Conservation (phyloP, 2,797 vertebrate species). For the Coendou prehensilis region DNA sequence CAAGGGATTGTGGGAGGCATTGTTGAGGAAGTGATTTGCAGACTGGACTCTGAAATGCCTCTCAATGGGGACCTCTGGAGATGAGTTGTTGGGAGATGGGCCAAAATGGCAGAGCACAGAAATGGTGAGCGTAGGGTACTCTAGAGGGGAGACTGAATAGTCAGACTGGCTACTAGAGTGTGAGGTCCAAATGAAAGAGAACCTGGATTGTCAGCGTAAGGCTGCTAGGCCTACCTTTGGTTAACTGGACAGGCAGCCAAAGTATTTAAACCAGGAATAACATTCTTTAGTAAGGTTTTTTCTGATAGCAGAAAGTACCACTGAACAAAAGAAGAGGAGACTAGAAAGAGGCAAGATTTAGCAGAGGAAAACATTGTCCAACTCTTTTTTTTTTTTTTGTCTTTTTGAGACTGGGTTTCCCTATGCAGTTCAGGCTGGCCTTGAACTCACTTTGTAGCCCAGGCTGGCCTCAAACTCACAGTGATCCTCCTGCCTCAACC, state of each 20-base stretch:
- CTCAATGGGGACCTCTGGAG: neutral
- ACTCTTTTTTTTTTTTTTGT: neutral
- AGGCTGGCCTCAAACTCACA: no score
- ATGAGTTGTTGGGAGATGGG: neutral
- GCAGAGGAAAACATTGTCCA: neutral
- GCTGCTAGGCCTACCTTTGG: neutral
- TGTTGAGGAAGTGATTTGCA: neutral
- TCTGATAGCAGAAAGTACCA: neutral
- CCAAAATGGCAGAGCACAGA: neutral
- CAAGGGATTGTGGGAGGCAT: neutral
- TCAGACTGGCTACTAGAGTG: neutral
- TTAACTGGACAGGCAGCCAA: neutral
- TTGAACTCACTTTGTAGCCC: no score
- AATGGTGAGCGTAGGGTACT: neutral
- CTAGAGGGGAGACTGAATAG: neutral
- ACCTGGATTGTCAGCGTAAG: neutral
- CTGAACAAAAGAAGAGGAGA: slow-evolving; percentile 28
- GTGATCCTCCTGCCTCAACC: no score
- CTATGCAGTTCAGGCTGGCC: no score
- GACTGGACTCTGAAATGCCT: neutral
- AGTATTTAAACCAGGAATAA: neutral
- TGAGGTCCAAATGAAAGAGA: neutral
- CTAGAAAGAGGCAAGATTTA: neutral
- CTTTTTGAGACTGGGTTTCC: no score
- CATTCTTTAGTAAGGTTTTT: neutral